These are phyloP conservation scores for Hedya salicella DNA, from an alignment of 2,888 invertebrate species.

Conservation along the genomic window DNA sequence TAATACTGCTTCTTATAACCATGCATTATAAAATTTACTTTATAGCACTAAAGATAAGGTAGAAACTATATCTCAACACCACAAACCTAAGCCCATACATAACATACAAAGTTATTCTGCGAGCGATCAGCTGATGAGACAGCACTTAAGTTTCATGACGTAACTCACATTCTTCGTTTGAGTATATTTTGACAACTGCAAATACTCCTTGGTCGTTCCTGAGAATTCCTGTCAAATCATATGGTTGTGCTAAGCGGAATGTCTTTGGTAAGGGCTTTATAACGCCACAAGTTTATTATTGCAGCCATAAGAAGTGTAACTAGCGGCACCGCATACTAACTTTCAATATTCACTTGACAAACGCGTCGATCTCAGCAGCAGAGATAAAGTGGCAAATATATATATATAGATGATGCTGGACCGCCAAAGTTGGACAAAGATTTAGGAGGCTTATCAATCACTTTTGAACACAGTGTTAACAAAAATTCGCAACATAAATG, in stretches of 20 bases:
- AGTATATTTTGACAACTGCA: conserved; percentile 20
- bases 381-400: conserved; percentile 11
- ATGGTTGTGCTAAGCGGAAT: conserved; percentile 51
- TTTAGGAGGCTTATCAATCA: background rate
- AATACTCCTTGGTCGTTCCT: conserved; percentile 42
- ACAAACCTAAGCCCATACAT: conserved; percentile 63
- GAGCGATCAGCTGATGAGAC: conserved; percentile 39
- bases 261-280: conserved; percentile 45
- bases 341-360: background rate
- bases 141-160: conserved; percentile 39
- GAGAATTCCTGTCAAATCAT: conserved; percentile 54
- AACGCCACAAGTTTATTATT: conserved; percentile 18
- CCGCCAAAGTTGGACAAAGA: conserved; percentile 5
- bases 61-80: conserved; percentile 47
- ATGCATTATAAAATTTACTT: conserved; percentile 46
- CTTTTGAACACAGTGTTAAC: background rate
- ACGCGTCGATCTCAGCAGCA: background rate
- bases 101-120: conserved; percentile 62
- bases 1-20: conserved; percentile 29
- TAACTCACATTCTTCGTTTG: conserved; percentile 33
- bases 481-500: background rate
- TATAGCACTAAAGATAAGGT: background rate
- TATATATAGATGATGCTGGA: conserved; percentile 9
- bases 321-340: background rate
- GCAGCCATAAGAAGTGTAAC: conserved; percentile 9